phyloP scores from a whole-genome alignment of 2,888 invertebrate genomes.

The Halictus ligatus region DNA sequence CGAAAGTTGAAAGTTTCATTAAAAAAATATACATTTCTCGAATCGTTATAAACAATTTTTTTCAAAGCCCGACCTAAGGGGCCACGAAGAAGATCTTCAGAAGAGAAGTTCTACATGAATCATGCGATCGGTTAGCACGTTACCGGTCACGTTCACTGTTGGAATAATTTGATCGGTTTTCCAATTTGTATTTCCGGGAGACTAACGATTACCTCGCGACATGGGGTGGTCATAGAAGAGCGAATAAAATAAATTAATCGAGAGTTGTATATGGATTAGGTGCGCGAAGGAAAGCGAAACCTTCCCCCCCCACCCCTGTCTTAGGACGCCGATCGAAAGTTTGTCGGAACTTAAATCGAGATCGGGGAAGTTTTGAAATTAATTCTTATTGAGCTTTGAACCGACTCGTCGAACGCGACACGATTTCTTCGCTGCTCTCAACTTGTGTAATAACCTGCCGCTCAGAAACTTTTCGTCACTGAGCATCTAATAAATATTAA shows the following conservation, averaged over 20 bases:
- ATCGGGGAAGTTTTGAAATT: slow-evolving; percentile 75
- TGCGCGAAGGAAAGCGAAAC: slow-evolving; percentile 45
- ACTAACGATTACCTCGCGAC: not conserved
- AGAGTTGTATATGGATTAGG: slow-evolving; percentile 38
- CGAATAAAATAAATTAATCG: slow-evolving; percentile 48
- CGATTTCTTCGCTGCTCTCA: slow-evolving; percentile 65
- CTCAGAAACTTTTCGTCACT: slow-evolving; percentile 59
- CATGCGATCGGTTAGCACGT: not conserved
- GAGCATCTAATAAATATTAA: slow-evolving; percentile 72
- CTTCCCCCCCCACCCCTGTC: slow-evolving; percentile 13
- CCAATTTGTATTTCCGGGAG: not conserved
- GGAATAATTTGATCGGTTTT: not conserved
- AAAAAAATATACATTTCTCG: too few species aligned
- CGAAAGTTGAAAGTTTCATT: too few species aligned
- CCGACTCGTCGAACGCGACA: slow-evolving; percentile 68
- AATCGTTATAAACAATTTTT: not conserved
- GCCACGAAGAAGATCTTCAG: not conserved
- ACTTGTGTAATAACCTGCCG: slow-evolving; percentile 70
- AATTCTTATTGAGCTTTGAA: slow-evolving; percentile 77
- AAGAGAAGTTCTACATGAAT: too few species aligned
- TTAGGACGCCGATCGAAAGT: slow-evolving; percentile 64
- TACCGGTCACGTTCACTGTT: not conserved
- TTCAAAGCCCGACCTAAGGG: not conserved
- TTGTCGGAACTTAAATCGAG: slow-evolving; percentile 72
- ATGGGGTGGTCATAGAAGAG: not conserved